phyloP scores from a whole-genome alignment of 1,140 invertebrate genomes.

The Galleria mellonella region DNA sequence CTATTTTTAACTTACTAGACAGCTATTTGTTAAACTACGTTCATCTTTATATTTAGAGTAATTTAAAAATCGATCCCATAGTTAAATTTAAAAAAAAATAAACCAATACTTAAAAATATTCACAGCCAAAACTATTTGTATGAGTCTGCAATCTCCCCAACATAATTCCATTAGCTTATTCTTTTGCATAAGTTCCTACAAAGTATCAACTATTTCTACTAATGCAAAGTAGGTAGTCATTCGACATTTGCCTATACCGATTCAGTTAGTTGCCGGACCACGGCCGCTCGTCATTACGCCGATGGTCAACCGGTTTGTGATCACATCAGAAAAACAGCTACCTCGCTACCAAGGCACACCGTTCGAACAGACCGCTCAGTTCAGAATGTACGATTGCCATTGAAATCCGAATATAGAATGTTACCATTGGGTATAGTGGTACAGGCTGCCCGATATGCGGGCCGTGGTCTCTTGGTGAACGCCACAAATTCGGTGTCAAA shows the following conservation, averaged over 20 bases:
- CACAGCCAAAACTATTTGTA: neutral
- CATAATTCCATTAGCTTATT: no score
- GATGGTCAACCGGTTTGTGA: conserved; percentile 67
- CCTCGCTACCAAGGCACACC: conserved; percentile 29
- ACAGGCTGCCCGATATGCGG: conserved; percentile 36
- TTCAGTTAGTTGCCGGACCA: conserved; percentile 22
- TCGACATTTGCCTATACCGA: conserved; percentile 53
- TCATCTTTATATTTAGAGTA: no score
- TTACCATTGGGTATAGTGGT: conserved; percentile 26
- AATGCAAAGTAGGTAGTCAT: conserved; percentile 57
- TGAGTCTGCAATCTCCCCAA: neutral
- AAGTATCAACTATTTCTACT: conserved; percentile 28
- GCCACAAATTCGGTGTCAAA: conserved; percentile 56
- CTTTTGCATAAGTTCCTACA: neutral
- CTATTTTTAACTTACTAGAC: no score
- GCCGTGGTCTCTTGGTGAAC: conserved; percentile 20
- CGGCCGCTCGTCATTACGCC: conserved; percentile 46
- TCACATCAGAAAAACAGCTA: conserved; percentile 67
- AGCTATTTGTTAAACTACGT: no score
- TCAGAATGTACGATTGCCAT: neutral
- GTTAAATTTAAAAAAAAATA: no score
- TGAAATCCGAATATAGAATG: neutral
- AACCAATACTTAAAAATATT: no score
- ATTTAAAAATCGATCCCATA: no score
- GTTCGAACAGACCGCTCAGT: neutral